Conservation (phyloP, 2,113 vertebrate genomes). For the Carassius auratus region DNA sequence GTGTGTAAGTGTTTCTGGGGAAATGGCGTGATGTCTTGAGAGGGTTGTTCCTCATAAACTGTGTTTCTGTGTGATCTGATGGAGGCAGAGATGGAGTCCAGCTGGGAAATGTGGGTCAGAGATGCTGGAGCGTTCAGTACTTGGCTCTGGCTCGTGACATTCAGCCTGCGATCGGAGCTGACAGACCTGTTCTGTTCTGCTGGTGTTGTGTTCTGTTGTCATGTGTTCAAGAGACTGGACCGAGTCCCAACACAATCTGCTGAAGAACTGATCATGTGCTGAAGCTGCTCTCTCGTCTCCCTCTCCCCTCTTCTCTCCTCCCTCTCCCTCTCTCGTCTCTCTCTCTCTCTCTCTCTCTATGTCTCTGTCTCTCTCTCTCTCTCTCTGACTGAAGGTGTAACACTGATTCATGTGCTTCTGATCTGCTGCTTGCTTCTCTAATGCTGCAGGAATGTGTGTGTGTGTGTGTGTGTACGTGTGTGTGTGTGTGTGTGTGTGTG, state of each 20-base stretch:
- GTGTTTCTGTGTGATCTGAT: no score
- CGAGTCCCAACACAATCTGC: no score
- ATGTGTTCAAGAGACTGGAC: constrained; percentile 2
- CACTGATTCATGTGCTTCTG: constrained; percentile 58
- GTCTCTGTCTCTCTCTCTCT: no score
- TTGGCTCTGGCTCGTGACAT: not conserved
- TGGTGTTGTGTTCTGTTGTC: not conserved
- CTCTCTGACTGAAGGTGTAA: not conserved
- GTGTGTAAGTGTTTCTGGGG: not conserved
- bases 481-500: no score
- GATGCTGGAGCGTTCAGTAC: constrained; percentile 30
- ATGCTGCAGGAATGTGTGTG: constrained; percentile 50
- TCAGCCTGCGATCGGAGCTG: not conserved
- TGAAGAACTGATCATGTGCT: no score
- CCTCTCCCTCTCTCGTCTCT: not conserved
- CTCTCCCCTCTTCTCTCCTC: no score
- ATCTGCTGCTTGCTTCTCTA: constrained; percentile 70
- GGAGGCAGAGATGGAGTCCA: constrained; percentile 43
- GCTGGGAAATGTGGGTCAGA: constrained; percentile 60
- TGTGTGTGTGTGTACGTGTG: no score
- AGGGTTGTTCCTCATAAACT: no score
- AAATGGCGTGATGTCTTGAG: no score
- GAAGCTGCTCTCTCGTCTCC: no score
- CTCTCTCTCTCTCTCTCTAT: no score
- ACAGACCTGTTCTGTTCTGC: not conserved